Evolutionary conservation across 2,113 vertebrate species (phyloP).

Genomic region (Anhinga rufa): DNA sequence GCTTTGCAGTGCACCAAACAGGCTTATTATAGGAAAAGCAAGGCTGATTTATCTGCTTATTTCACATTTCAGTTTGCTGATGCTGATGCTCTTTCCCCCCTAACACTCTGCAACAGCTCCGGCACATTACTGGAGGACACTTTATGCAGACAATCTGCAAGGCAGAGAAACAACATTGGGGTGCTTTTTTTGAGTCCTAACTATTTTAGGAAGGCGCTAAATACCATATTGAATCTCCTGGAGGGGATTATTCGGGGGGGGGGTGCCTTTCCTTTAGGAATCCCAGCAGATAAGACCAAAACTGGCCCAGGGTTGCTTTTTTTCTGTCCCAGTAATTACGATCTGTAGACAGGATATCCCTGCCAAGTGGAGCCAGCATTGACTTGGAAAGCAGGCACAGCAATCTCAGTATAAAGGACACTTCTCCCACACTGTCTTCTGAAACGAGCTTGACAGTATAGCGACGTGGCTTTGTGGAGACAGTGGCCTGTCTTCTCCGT

Average conservation of each 20-base stretch:
- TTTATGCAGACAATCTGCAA: neutral
- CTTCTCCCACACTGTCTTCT: neutral
- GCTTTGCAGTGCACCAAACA: neutral
- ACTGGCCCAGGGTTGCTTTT: neutral
- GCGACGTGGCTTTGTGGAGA: neutral
- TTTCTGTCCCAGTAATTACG: neutral
- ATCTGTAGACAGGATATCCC: neutral
- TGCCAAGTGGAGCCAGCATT: neutral
- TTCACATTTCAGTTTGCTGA: neutral
- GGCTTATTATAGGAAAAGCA: neutral
- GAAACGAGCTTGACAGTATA: neutral
- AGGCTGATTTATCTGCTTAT: neutral
- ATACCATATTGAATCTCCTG: neutral
- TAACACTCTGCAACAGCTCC: neutral
- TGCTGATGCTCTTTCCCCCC: neutral
- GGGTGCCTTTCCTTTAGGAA: neutral
- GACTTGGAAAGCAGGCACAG: neutral
- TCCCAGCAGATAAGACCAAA: neutral
- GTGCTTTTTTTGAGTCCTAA: neutral
- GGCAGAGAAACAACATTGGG: neutral
- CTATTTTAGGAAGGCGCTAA: neutral
- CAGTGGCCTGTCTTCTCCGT: neutral
- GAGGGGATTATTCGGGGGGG: fast-evolving
- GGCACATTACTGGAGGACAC: neutral
- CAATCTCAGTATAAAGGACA: neutral